These are phyloP conservation scores for Phoxinus phoxinus DNA, from an alignment of 2,113 vertebrate species.

Conservation along the genomic window DNA sequence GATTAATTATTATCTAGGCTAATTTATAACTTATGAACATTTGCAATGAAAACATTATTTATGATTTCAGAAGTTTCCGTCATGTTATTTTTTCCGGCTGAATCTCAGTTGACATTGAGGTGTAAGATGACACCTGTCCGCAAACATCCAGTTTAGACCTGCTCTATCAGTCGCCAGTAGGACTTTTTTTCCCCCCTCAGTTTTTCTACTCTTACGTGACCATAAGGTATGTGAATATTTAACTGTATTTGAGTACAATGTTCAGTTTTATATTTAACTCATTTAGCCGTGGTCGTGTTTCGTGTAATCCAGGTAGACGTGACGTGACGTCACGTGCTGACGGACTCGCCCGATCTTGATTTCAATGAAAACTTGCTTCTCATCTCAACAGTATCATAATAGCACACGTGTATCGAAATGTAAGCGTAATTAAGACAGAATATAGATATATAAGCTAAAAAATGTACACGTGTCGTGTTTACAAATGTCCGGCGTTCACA, in stretches of 20 bases:
- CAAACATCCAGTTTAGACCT: constrained; percentile 3
- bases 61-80: background rate
- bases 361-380: background rate
- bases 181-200: background rate
- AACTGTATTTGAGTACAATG: background rate
- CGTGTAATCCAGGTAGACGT: background rate
- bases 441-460: background rate
- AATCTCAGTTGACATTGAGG: background rate
- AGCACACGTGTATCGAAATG: background rate
- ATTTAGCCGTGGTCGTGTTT: too few species aligned
- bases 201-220: background rate
- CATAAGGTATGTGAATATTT: constrained; percentile 8
- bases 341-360: background rate
- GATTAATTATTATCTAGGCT: background rate
- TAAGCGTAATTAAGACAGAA: background rate
- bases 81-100: background rate
- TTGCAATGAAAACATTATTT: background rate
- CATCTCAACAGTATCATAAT: background rate
- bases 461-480: background rate
- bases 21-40: too few species aligned
- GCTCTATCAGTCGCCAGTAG: background rate
- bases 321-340: background rate
- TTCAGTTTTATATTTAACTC: background rate
- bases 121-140: constrained; percentile 16
- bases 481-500: background rate